phyloP scores from a whole-genome alignment of 2,888 invertebrate genomes.

The Drepana falcataria region DNA sequence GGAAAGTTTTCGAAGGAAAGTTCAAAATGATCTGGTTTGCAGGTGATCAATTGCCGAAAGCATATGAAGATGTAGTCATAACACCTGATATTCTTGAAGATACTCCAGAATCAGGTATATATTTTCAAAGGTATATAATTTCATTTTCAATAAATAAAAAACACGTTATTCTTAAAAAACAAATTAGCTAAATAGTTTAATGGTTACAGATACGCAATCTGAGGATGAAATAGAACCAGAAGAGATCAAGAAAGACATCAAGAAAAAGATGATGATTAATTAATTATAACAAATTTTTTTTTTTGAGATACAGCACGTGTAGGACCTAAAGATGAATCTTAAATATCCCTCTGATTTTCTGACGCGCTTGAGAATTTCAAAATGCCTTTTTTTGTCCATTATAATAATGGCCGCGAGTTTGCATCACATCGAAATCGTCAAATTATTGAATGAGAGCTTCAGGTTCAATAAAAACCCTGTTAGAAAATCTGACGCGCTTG shows the following conservation, averaged over 20 bases:
- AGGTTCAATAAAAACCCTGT: not conserved
- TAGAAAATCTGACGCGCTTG: not conserved
- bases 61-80: constrained; percentile 24
- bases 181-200: constrained; percentile 12
- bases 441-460: not conserved
- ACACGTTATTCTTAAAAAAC: constrained; percentile 10
- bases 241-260: constrained; percentile 16
- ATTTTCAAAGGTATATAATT: constrained; percentile 12
- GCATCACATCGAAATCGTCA: not conserved
- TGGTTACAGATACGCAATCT: constrained; percentile 16
- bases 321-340: too few species aligned
- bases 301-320: not conserved
- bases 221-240: constrained; percentile 21
- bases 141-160: constrained; percentile 10
- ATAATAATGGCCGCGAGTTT: not conserved
- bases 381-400: constrained; percentile 7
- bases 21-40: constrained; percentile 16
- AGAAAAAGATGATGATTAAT: constrained; percentile 6
- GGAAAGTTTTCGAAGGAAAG: constrained; percentile 10
- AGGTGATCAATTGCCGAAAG: constrained; percentile 23
- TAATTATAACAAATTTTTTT: not conserved
- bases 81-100: constrained; percentile 21
- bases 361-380: not conserved
- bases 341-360: too few species aligned
- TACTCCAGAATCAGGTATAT: constrained; percentile 16